phyloP scores from a whole-genome alignment of 2,113 vertebrate species.

The Lichenostomus cassidix region DNA sequence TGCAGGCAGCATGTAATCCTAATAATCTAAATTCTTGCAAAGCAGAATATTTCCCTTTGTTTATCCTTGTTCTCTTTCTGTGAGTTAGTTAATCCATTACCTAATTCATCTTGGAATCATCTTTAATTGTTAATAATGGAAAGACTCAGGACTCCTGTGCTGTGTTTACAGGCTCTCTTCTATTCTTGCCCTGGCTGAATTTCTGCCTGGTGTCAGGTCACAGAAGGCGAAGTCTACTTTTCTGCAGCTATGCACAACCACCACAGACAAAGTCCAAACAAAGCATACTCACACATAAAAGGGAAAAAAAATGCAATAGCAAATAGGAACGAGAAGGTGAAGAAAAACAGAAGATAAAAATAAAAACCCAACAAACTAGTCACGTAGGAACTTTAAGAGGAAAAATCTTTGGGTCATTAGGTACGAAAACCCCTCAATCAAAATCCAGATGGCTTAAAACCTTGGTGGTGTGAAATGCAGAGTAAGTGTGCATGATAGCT shows the following conservation, averaged over 20 bases:
- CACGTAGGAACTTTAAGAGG: not conserved
- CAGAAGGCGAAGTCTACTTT: slow-evolving; percentile 18
- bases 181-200: slow-evolving; percentile 43
- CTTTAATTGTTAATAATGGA: slow-evolving; percentile 71
- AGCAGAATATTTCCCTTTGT: slow-evolving; percentile 5
- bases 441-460: not conserved
- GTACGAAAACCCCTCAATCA: not conserved
- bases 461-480: not conserved
- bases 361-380: not conserved
- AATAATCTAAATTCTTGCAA: slow-evolving; percentile 13
- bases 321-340: not conserved
- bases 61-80: slow-evolving; percentile 14
- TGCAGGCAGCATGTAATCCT: not conserved
- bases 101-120: slow-evolving; percentile 39
- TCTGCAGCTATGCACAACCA: not conserved
- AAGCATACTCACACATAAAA: not conserved
- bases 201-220: slow-evolving; percentile 55
- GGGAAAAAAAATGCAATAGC: not conserved
- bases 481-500: not conserved
- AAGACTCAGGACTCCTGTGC: not conserved
- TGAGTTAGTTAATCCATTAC: slow-evolving; percentile 26
- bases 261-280: not conserved
- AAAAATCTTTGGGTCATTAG: not conserved
- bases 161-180: slow-evolving; percentile 23
- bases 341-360: not conserved